phyloP scores from a whole-genome alignment of 2,113 vertebrate species.

The Tichodroma muraria region DNA sequence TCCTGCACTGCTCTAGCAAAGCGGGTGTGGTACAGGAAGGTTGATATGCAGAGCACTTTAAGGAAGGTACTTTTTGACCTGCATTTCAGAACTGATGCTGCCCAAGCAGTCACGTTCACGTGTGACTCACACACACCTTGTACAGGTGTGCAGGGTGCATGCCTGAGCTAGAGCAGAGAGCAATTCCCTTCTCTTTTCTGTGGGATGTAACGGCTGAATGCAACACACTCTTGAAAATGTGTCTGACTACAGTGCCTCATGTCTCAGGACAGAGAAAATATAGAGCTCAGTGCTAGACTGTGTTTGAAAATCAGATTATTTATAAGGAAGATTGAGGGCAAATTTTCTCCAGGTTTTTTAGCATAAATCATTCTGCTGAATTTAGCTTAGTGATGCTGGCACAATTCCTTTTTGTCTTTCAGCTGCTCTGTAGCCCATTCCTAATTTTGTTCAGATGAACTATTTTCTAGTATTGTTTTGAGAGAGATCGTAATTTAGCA shows the following conservation, averaged over 20 bases:
- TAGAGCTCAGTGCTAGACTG: not conserved
- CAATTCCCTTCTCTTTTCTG: not conserved
- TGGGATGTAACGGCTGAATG: slow-evolving; percentile 5
- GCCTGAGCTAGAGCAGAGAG: not conserved
- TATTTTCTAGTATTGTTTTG: slow-evolving; percentile 50
- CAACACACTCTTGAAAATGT: not conserved
- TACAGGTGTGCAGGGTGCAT: not conserved
- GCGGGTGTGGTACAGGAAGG: no score
- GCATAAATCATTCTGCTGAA: slow-evolving; percentile 10
- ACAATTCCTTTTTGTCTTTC: slow-evolving; percentile 5
- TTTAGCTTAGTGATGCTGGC: not conserved
- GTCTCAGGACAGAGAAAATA: not conserved
- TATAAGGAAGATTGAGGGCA: slow-evolving; percentile 20
- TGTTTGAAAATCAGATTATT: slow-evolving; percentile 58
- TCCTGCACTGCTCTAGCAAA: not conserved
- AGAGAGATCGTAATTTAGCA: slow-evolving; percentile 35
- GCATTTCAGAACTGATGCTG: not conserved
- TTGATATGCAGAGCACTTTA: not conserved
- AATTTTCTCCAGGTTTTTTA: slow-evolving; percentile 38
- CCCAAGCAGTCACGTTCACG: accelerated
- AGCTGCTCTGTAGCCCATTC: not conserved
- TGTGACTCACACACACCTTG: not conserved
- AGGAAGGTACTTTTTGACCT: not conserved
- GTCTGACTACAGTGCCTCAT: not conserved
- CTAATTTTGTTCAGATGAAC: slow-evolving; percentile 46